phyloP scores from a whole-genome alignment of 2,797 vertebrate species.

The Gouania willdenowi region DNA sequence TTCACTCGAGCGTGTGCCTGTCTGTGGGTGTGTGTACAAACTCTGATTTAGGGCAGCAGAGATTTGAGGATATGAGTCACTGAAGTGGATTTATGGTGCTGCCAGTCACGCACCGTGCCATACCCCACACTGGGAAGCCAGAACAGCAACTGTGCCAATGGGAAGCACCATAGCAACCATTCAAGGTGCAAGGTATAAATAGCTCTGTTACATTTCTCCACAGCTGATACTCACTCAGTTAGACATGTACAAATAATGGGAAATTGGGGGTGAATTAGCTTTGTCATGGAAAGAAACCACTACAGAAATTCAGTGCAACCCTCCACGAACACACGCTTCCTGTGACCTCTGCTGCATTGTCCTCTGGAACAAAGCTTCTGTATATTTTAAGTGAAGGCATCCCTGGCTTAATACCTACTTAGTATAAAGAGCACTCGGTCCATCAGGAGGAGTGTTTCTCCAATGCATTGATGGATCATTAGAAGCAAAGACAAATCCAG shows the following conservation, averaged over 20 bases:
- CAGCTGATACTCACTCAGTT: slow-evolving; percentile 48
- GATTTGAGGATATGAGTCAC: slow-evolving; percentile 76
- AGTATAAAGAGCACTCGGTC: too few relatives aligned
- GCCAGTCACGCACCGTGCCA: slow-evolving; percentile 45
- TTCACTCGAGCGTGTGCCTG: slow-evolving; percentile 4
- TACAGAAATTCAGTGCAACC: not conserved
- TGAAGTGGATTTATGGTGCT: slow-evolving; percentile 56
- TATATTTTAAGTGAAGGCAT: too few relatives aligned
- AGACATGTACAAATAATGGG: slow-evolving; percentile 8
- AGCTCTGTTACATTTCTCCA: slow-evolving; percentile 57
- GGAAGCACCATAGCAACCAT: slow-evolving; percentile 70
- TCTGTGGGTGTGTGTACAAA: slow-evolving; percentile 26
- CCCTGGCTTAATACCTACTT: too few relatives aligned
- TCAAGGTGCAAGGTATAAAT: slow-evolving; percentile 59
- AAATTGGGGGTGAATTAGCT: not conserved
- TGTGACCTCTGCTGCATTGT: slow-evolving; percentile 3
- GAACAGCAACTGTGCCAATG: slow-evolving; percentile 60
- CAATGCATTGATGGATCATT: too few relatives aligned
- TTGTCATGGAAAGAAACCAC: slow-evolving; percentile 2
- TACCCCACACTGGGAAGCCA: slow-evolving; percentile 45
- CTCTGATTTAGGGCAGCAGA: slow-evolving; percentile 73
- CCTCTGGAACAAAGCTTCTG: not conserved
- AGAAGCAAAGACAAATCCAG: too few relatives aligned
- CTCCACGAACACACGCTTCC: not conserved
- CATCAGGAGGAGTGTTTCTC: too few relatives aligned